These are phyloP conservation scores for Antechinus flavipes DNA, from an alignment of 2,113 vertebrate genomes.

Conservation along the genomic window DNA sequence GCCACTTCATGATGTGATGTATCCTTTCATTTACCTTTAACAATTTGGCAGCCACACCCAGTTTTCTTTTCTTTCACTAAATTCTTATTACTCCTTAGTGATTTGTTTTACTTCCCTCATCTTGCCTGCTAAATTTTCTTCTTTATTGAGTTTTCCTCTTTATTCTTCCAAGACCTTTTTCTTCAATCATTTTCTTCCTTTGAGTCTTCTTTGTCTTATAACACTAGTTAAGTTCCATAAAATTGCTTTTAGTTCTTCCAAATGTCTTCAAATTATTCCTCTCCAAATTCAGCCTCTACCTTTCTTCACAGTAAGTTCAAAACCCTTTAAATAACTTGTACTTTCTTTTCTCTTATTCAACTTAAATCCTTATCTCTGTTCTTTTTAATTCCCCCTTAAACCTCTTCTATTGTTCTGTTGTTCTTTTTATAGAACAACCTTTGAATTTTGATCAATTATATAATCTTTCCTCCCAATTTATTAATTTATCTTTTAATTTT, in stretches of 20 bases:
- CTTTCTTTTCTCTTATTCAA: not conserved
- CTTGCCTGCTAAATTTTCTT: not conserved
- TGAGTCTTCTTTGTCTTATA: not conserved
- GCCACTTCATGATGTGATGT: not conserved
- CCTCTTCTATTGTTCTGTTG: not conserved
- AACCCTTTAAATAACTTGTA: not conserved
- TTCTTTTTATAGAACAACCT: no score
- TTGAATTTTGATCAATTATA: no score
- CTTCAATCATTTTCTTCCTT: not conserved
- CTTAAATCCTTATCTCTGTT: not conserved
- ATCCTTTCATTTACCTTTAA: not conserved
- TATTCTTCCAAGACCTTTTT: not conserved
- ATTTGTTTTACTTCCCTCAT: not conserved
- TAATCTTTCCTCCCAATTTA: no score
- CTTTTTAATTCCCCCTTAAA: not conserved
- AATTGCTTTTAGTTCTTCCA: not conserved
- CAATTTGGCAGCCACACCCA: not conserved
- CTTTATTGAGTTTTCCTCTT: not conserved
- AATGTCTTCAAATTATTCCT: not conserved
- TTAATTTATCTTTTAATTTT: no score
- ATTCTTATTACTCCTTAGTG: not conserved
- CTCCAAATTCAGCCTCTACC: not conserved
- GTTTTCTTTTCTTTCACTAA: not conserved
- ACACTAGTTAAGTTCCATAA: not conserved
- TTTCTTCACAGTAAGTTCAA: not conserved